These are phyloP conservation scores for Hyperoplus lanceolatus DNA, from an alignment of 2,797 vertebrate genomes.

Conservation along the genomic window DNA sequence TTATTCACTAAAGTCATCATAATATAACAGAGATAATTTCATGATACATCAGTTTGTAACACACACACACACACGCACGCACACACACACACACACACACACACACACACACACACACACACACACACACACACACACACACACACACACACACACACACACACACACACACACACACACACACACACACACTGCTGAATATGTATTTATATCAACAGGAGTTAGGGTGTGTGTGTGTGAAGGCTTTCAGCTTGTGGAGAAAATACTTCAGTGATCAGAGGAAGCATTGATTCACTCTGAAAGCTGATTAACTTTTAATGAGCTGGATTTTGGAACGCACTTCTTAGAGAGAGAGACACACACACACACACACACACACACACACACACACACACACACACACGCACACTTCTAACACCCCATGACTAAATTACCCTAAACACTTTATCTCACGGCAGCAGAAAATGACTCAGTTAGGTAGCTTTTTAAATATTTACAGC, in stretches of 20 bases:
- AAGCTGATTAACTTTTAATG: conserved; percentile 8
- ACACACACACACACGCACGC: conserved; percentile 1
- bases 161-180: neutral
- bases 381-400: too few species aligned
- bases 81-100: conserved; percentile 8
- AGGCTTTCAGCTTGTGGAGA: neutral
- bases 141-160: neutral
- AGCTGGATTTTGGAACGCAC: neutral
- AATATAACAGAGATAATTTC: conserved; percentile 33
- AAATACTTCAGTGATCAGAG: neutral
- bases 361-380: too few species aligned
- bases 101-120: conserved; percentile 15
- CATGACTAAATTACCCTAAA: too few species aligned
- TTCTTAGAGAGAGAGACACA: neutral
- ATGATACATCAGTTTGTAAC: conserved; percentile 34
- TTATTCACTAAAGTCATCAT: neutral
- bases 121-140: conserved; percentile 5
- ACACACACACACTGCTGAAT: conserved; percentile 31
- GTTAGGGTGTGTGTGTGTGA: conserved; percentile 1
- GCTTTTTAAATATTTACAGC: too few species aligned
- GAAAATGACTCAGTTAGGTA: too few species aligned
- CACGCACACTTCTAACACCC: too few species aligned
- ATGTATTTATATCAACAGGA: conserved; percentile 22
- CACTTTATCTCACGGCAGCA: too few species aligned
- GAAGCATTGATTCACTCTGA: conserved; percentile 32